Percentiles rank a stretch among this genome's conserved stretches.
These are phyloP conservation scores for Glossophaga mutica DNA, from an alignment of 2,797 vertebrate species.

Conservation along the genomic window DNA sequence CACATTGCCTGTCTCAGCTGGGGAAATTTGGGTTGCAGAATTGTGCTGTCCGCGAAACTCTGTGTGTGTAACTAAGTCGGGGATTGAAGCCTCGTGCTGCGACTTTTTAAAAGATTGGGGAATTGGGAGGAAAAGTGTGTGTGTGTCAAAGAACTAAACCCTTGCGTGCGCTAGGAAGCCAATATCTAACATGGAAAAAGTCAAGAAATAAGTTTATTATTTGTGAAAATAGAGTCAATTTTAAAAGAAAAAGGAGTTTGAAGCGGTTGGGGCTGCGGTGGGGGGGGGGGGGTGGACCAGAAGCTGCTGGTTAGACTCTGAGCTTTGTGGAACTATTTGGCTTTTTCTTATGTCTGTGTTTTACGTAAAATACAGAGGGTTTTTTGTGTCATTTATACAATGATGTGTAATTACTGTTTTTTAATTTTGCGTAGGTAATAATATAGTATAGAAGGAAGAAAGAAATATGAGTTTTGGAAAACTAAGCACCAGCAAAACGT, in stretches of 20 bases:
- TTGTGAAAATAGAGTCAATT: not conserved
- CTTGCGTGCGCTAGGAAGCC: not conserved
- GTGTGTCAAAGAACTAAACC: not conserved
- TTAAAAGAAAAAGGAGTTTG: not conserved
- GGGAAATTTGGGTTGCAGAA: not conserved
- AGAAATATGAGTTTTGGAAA: not conserved
- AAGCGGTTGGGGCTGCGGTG: no score
- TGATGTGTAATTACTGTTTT: no score
- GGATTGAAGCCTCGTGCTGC: not conserved
- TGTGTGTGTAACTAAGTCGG: fast-evolving
- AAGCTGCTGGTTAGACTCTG: not conserved
- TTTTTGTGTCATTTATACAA: no score
- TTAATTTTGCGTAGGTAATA: not conserved
- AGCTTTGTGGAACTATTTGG: not conserved
- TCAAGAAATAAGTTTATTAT: not conserved
- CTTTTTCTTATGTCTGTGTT: not conserved
- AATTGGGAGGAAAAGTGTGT: no score
- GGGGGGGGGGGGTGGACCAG: fast-evolving
- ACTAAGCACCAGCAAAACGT: not conserved
- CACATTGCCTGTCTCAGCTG: no score
- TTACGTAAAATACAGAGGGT: not conserved
- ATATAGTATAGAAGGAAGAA: not conserved
- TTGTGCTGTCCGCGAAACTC: not conserved
- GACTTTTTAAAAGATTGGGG: not conserved
- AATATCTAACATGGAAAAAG: not conserved